These are phyloP conservation scores for Pseudochirops cupreus DNA, from an alignment of 2,797 vertebrate species.

Conservation along the genomic window DNA sequence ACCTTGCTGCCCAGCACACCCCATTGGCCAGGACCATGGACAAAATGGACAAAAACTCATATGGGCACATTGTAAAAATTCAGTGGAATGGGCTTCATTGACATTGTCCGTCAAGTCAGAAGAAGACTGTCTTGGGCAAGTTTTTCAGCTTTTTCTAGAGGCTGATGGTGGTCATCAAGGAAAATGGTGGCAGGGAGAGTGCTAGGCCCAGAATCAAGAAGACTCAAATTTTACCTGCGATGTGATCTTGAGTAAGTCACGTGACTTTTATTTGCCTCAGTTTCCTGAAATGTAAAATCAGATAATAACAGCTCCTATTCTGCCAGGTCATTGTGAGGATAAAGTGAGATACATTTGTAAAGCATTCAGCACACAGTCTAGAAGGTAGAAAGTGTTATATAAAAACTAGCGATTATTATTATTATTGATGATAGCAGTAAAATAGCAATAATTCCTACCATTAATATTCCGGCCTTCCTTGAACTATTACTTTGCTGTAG, in stretches of 20 bases:
- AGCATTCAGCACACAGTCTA: neutral
- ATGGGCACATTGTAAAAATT: constrained; percentile 17
- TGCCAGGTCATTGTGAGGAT: neutral
- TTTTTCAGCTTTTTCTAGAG: constrained; percentile 10
- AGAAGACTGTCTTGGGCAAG: constrained; percentile 46
- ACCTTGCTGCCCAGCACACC: neutral
- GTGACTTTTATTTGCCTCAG: neutral
- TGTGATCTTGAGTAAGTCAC: neutral
- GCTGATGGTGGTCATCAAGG: neutral
- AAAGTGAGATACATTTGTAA: neutral
- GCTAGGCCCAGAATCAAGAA: neutral
- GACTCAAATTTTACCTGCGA: neutral
- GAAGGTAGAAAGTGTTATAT: neutral
- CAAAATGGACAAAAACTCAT: neutral
- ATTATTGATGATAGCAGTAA: neutral
- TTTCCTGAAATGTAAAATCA: neutral
- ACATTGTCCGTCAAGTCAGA: constrained; percentile 6
- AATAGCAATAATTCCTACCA: neutral
- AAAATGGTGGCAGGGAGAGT: neutral
- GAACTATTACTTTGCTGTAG: neutral
- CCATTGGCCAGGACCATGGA: neutral
- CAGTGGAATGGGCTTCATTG: neutral
- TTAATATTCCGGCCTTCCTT: constrained; percentile 5
- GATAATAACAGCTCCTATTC: neutral
- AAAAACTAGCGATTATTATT: neutral